These are phyloP conservation scores for Myoxocephalus aenaeus DNA, from an alignment of 2,797 vertebrate genomes.

Conservation along the genomic window DNA sequence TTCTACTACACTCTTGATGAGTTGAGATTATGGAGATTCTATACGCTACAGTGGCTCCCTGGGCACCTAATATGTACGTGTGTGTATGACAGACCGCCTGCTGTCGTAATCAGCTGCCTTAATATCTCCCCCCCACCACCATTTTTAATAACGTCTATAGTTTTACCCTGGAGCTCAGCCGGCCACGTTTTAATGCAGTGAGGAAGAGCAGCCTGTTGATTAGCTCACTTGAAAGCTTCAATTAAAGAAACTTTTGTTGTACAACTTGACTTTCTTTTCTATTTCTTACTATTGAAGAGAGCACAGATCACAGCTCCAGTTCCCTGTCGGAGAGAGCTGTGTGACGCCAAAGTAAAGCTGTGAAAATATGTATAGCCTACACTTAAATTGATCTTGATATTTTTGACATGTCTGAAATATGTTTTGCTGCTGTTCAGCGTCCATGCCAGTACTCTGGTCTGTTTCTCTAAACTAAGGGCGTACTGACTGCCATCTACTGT, in stretches of 20 bases:
- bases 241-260: constrained; percentile 28
- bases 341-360: neutral
- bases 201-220: constrained; percentile 49
- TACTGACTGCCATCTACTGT: too few species aligned
- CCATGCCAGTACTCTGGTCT: neutral
- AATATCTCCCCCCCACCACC: constrained; percentile 31
- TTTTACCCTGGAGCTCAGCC: constrained; percentile 48
- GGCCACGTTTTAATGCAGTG: constrained; percentile 35
- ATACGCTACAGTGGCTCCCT: constrained; percentile 40
- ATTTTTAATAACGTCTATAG: constrained; percentile 61
- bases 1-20: constrained; percentile 38
- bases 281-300: neutral
- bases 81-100: constrained; percentile 23
- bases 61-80: constrained; percentile 28
- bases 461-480: too few species aligned
- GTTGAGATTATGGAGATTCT: constrained; percentile 35
- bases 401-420: neutral
- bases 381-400: neutral
- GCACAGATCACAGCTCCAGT: too few species aligned
- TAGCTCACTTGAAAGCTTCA: constrained; percentile 35
- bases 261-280: constrained; percentile 1
- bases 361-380: neutral
- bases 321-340: neutral
- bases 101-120: constrained; percentile 63
- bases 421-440: neutral